Evolutionary conservation across 2,113 vertebrate genomes (phyloP), one percentile per base, ranked within the genome.

Genomic region (Beaufortia kweichowensis): DNA sequence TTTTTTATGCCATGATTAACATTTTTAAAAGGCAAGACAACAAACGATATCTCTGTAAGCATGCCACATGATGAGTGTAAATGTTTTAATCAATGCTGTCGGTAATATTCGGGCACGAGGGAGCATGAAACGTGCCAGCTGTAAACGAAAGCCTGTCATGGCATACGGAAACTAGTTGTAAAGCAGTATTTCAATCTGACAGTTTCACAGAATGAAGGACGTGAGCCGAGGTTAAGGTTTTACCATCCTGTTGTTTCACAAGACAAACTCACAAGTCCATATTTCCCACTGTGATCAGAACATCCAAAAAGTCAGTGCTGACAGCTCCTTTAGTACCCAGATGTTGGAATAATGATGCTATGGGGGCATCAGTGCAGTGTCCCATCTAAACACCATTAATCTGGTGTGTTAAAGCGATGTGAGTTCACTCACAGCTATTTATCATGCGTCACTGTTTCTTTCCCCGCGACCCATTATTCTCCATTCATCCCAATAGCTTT

Each of bases 51-150:
- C 63, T 53, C 28, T 53, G 17, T 69, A 53, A 63, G 39, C 59
- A 41, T 23, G 67, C 67, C 23, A 55, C 43, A 75, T 63, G 63
- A 80, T 75, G 67, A 80, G 15, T 77, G 53, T 57, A 61, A 74
- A 74, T 74, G 71, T 35, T 77, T 56, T 67, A 67, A 77, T 77
- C 62, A 67, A 77, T 77, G 63, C 33, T 57, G 64, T 35, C 57
- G 67, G 67, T 77, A 77, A 67, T 19, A 56, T 23, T 63, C 17
- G 31, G 65, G 64, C 63, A 67, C 53, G n/a, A 53, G 46, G 50
- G 56, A 76, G 59, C 35, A 12, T 65, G 63, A 65, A 64, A n/a
- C 10, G 33, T 56, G 57, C 76, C 67, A 77, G 63, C 48, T 43
- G 71, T 74, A 74, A 74, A 72, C 35, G 73, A 71, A 41, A 19